Percentiles rank a stretch among this genome's conserved stretches.
Conservation (phyloP, 92 coral and sea anemone genomes). For the Chrysogorgia sp. region DNA sequence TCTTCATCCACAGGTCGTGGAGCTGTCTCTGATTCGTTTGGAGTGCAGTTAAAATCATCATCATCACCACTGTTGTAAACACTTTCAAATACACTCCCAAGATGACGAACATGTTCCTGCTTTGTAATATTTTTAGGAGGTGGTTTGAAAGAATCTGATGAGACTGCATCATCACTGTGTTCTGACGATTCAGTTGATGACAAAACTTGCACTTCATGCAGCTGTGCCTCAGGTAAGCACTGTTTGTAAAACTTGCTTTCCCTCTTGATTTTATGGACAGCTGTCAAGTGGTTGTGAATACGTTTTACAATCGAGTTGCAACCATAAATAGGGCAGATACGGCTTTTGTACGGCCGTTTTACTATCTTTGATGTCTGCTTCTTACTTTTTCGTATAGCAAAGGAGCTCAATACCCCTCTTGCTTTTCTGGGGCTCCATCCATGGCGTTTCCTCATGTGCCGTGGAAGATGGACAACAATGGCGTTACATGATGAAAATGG, state of each 20-base stretch:
- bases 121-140: no score
- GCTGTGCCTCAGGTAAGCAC: neutral
- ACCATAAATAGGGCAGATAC: neutral
- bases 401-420: neutral
- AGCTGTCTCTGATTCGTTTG: no score
- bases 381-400: conserved; percentile 1
- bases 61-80: neutral
- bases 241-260: neutral
- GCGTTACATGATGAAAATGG: conserved; percentile 4
- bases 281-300: conserved; percentile 22
- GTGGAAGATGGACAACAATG: conserved; percentile 29
- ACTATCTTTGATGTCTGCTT: neutral
- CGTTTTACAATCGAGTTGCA: conserved; percentile 16
- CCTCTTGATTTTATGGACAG: conserved; percentile 6
- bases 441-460: conserved; percentile 29
- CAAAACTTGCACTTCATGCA: neutral
- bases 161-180: neutral
- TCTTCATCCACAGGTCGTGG: no score
- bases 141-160: no score
- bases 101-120: neutral
- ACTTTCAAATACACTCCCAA: neutral
- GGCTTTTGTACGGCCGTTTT: conserved; percentile 11
- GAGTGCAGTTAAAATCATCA: neutral
- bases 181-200: neutral
- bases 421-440: conserved; percentile 28